A percentile compares a stretch with the other conserved stretches of the same genome.
phyloP scores from a whole-genome alignment of 2,797 vertebrate genomes.

The Ctenosaura bakeri region DNA sequence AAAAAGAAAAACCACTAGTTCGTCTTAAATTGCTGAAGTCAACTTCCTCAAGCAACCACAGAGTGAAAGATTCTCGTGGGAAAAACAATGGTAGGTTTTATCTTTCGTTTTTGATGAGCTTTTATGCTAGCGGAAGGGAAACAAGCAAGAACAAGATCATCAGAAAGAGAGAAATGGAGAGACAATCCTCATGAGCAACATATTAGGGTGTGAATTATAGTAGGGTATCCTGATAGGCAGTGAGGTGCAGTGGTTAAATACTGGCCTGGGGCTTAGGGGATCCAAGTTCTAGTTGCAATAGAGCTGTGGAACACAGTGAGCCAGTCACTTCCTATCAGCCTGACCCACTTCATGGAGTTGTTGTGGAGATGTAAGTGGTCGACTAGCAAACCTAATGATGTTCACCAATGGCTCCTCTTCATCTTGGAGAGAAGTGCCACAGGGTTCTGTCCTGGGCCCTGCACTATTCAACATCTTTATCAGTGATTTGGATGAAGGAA shows the following conservation, averaged over 20 bases:
- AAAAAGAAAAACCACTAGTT: conserved; percentile 68
- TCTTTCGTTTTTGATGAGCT: conserved; percentile 64
- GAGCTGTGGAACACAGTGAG: neutral
- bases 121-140: conserved; percentile 51
- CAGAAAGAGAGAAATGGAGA: neutral
- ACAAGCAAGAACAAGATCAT: conserved; percentile 36
- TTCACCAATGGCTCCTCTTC: too few relatives aligned
- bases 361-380: too few relatives aligned
- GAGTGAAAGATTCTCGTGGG: conserved; percentile 82
- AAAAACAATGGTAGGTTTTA: conserved; percentile 67
- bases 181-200: neutral
- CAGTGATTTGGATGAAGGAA: too few relatives aligned
- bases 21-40: conserved; percentile 80
- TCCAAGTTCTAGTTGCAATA: neutral
- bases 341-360: too few relatives aligned
- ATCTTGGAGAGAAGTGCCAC: too few relatives aligned
- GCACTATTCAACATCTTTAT: too few relatives aligned
- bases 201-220: neutral
- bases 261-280: neutral
- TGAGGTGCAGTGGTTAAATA: neutral
- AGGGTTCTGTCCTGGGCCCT: too few relatives aligned
- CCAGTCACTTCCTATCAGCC: too few relatives aligned
- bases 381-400: too few relatives aligned
- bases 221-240: neutral
- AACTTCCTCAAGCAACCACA: conserved; percentile 85